These are phyloP conservation scores for Acrocephalus scirpaceus DNA, from an alignment of 2,797 vertebrate genomes.

Conservation along the genomic window DNA sequence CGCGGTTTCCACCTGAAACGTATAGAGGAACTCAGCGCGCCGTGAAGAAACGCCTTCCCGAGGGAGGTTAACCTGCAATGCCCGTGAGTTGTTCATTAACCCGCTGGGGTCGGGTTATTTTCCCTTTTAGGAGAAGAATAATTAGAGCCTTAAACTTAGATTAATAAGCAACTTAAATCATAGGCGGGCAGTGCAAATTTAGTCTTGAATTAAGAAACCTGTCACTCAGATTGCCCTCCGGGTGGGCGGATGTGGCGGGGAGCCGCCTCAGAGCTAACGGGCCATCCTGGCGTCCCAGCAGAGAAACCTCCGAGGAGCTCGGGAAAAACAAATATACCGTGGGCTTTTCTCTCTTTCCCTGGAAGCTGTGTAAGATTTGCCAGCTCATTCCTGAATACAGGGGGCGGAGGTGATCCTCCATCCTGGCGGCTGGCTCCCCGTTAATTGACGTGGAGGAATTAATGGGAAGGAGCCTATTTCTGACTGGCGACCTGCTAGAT, in stretches of 20 bases:
- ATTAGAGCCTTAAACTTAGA: constrained; percentile 49
- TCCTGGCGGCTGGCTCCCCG: not conserved
- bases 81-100: constrained; percentile 75
- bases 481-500: not conserved
- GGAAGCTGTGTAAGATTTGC: not conserved
- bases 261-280: not conserved
- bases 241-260: not conserved
- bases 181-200: not conserved
- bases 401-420: not conserved
- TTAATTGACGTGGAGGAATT: not conserved
- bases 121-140: constrained; percentile 44
- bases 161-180: constrained; percentile 60
- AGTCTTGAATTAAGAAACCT: not conserved
- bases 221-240: not conserved
- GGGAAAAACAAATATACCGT: not conserved
- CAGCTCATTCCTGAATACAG: not conserved
- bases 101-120: constrained; percentile 22
- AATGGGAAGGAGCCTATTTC: not conserved
- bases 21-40: constrained; percentile 25
- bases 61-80: constrained; percentile 36
- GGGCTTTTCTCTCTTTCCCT: not conserved
- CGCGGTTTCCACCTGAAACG: not conserved
- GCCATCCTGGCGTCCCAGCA: not conserved
- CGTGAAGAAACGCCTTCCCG: constrained; percentile 39
- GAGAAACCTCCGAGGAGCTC: not conserved